phyloP scores from a whole-genome alignment of 2,797 vertebrate genomes.

The Melanotaenia pygmaea region DNA sequence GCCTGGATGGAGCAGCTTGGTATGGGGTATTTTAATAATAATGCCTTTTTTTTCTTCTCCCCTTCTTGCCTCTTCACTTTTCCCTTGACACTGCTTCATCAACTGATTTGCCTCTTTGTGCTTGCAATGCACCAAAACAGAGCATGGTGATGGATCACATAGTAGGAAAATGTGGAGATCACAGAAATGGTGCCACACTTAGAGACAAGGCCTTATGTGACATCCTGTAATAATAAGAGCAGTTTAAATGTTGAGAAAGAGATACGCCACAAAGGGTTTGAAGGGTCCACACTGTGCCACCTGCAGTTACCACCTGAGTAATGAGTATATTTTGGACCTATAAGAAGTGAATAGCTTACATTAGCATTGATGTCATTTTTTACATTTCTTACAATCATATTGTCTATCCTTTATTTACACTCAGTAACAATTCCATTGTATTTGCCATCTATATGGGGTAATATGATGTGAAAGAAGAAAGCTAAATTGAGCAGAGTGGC shows the following conservation, averaged over 20 bases:
- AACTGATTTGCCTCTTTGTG: conserved; percentile 50
- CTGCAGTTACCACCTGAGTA: conserved; percentile 29
- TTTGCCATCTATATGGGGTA: not conserved
- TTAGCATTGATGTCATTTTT: conserved; percentile 11
- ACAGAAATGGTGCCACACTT: conserved; percentile 46
- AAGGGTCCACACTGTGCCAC: conserved; percentile 18
- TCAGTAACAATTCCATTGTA: not conserved
- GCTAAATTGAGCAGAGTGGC: conserved; percentile 10
- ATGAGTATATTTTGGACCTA: conserved; percentile 51
- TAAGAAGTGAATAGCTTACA: conserved; percentile 22
- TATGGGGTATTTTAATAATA: conserved; percentile 49
- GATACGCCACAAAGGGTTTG: not conserved
- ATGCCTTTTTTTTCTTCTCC: not conserved
- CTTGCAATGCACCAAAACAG: conserved; percentile 47
- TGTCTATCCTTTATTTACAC: not conserved
- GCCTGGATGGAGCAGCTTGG: conserved; percentile 25
- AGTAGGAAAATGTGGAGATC: conserved; percentile 28
- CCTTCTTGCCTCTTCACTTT: conserved; percentile 25
- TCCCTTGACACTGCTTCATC: conserved; percentile 49
- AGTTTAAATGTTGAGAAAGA: conserved; percentile 5
- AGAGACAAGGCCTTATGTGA: conserved; percentile 40
- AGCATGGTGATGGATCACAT: conserved; percentile 40
- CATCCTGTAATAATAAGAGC: conserved; percentile 34
- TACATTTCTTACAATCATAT: not conserved
- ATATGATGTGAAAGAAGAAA: not conserved